A percentile compares a stretch with the other conserved stretches of the same genome.
phyloP scores from a whole-genome alignment of 2,888 invertebrate species.

The Patella pellucida region DNA sequence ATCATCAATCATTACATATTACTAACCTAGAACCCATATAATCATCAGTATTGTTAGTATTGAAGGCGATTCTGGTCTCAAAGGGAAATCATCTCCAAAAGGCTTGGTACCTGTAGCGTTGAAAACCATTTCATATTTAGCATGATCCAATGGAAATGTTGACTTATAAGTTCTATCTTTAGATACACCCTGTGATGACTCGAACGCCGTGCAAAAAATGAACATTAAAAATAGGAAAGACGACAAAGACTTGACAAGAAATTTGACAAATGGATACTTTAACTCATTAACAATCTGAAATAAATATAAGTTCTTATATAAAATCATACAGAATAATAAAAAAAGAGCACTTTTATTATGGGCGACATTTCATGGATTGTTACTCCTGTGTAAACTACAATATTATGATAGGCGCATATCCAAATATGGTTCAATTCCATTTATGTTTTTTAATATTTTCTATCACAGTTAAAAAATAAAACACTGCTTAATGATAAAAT shows the following conservation, averaged over 20 bases:
- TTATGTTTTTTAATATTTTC: too few species aligned
- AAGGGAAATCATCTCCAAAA: slow-evolving; percentile 52
- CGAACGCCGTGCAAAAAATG: slow-evolving; percentile 56
- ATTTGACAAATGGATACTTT: slow-evolving; percentile 66
- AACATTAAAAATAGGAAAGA: slow-evolving; percentile 63
- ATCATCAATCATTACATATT: neutral
- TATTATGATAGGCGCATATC: too few species aligned
- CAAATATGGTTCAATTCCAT: too few species aligned
- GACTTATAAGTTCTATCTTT: slow-evolving; percentile 33
- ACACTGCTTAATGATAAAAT: too few species aligned
- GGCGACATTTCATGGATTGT: too few species aligned
- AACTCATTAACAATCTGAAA: slow-evolving; percentile 56
- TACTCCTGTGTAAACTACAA: too few species aligned
- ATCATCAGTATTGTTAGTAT: slow-evolving; percentile 52
- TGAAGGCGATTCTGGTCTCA: slow-evolving; percentile 48
- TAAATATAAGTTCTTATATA: too few species aligned
- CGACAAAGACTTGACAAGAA: slow-evolving; percentile 63
- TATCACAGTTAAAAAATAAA: too few species aligned
- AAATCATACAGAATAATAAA: too few species aligned
- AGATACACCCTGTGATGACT: slow-evolving; percentile 45
- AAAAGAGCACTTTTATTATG: too few species aligned
- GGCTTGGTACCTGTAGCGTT: slow-evolving; percentile 20
- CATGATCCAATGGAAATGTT: slow-evolving; percentile 35
- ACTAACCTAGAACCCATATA: slow-evolving; percentile 59
- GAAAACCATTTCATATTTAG: slow-evolving; percentile 24